A percentile compares a stretch with the other conserved stretches of the same genome.
Evolutionary conservation across 2,797 vertebrate species (phyloP).

Genomic region (Chaunax sp.): DNA sequence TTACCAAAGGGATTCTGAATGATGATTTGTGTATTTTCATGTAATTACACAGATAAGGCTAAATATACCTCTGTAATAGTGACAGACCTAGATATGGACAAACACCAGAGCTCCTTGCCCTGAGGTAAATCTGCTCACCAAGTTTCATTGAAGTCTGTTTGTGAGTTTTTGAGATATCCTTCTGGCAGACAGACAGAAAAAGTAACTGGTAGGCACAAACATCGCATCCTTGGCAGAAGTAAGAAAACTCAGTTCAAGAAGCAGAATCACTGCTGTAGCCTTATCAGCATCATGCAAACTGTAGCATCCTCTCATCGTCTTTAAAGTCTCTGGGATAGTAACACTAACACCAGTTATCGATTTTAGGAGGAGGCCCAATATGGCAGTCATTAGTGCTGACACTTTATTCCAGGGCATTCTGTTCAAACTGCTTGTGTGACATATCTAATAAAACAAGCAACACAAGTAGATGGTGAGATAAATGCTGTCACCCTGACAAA

Average conservation of each 20-base stretch:
- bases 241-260: conserved; percentile 49
- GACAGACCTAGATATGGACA: conserved; percentile 27
- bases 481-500: conserved; percentile 57
- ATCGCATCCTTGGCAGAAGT: conserved; percentile 62
- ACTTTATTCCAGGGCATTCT: neutral
- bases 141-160: conserved; percentile 44
- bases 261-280: conserved; percentile 55
- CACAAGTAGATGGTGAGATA: conserved; percentile 22
- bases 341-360: conserved; percentile 18
- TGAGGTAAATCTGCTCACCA: conserved; percentile 44
- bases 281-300: conserved; percentile 68
- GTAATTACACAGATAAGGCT: conserved; percentile 20
- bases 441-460: conserved; percentile 28
- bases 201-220: conserved; percentile 64
- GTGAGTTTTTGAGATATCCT: conserved; percentile 53
- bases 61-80: conserved; percentile 15
- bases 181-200: conserved; percentile 59
- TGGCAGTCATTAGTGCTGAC: conserved; percentile 22
- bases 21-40: conserved; percentile 4
- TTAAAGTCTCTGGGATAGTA: conserved; percentile 23
- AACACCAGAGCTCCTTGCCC: conserved; percentile 32
- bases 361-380: conserved; percentile 8
- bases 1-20: conserved; percentile 22
- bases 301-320: conserved; percentile 30
- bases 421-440: conserved; percentile 3